phyloP scores from a whole-genome alignment of 2,113 vertebrate species.

The Bubo bubo region DNA sequence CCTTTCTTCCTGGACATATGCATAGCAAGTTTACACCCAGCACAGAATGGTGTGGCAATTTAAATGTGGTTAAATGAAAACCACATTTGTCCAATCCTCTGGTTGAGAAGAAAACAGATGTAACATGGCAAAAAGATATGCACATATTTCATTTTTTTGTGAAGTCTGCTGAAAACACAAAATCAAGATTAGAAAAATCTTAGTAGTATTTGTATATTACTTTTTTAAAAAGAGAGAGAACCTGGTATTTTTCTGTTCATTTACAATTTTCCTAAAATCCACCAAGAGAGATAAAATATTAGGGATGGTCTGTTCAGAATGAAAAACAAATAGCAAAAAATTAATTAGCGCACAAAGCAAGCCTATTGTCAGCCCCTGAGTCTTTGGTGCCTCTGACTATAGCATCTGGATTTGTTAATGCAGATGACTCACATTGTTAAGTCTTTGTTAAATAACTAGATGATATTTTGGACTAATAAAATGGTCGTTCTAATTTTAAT shows the following conservation, averaged over 20 bases:
- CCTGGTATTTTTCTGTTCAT: neutral
- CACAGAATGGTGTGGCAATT: neutral
- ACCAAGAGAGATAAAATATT: constrained; percentile 13
- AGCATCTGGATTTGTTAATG: constrained; percentile 48
- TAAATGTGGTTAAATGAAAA: constrained; percentile 34
- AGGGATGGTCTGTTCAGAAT: neutral
- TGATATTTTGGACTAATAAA: constrained; percentile 55
- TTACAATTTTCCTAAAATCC: neutral
- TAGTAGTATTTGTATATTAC: neutral
- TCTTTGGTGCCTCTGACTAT: constrained; percentile 17
- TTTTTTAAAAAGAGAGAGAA: neutral
- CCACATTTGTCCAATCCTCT: neutral
- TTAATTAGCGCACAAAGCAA: neutral
- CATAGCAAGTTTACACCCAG: neutral
- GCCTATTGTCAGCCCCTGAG: neutral
- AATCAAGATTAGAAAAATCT: neutral
- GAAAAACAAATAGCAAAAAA: constrained; percentile 38
- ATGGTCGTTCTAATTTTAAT: constrained; percentile 27
- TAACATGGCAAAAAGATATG: neutral
- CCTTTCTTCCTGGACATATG: constrained; percentile 8
- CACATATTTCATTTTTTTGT: neutral
- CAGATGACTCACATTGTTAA: constrained; percentile 27
- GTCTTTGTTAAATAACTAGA: constrained; percentile 48
- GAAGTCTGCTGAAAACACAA: neutral
- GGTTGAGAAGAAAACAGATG: neutral